A percentile compares a stretch with the other conserved stretches of the same genome.
phyloP scores from a whole-genome alignment of 1,140 invertebrate genomes.

The Oncopodura yosiiana region DNA sequence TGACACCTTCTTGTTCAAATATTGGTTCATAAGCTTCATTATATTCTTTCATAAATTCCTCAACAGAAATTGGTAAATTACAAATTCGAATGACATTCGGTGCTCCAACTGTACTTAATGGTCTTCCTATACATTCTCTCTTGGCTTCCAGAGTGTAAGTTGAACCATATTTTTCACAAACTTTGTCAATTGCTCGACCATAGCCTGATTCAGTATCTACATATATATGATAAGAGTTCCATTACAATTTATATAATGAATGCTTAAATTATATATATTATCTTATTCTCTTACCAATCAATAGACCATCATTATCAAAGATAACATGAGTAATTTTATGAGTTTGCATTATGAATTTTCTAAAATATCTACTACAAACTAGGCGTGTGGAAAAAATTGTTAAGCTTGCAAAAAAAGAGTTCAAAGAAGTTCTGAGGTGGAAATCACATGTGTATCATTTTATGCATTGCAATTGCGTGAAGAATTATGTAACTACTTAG shows the following conservation, averaged over 20 bases:
- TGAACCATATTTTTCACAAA: slow-evolving; percentile 20
- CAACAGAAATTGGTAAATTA: slow-evolving; percentile 15
- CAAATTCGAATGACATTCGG: slow-evolving; percentile 8
- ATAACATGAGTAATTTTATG: slow-evolving; percentile 28
- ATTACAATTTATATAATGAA: too few relatives aligned
- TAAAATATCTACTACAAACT: too few relatives aligned
- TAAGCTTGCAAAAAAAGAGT: too few relatives aligned
- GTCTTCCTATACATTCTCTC: slow-evolving; percentile 10
- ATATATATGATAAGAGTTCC: background rate
- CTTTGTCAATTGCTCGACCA: slow-evolving; percentile 6
- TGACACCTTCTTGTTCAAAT: slow-evolving; percentile 12
- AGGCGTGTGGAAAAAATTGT: too few relatives aligned
- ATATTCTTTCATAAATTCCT: slow-evolving; percentile 12
- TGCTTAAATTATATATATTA: too few relatives aligned
- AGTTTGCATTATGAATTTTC: too few relatives aligned
- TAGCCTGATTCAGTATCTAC: slow-evolving; percentile 25
- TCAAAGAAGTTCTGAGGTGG: too few relatives aligned
- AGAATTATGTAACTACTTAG: too few relatives aligned
- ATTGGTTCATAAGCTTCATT: slow-evolving; percentile 7
- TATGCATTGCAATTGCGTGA: too few relatives aligned
- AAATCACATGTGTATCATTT: too few relatives aligned
- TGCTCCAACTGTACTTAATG: slow-evolving; percentile 13
- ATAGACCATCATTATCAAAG: slow-evolving; percentile 30
- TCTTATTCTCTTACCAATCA: slow-evolving; percentile 22
- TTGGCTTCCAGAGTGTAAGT: slow-evolving; percentile 24